These are phyloP conservation scores for Achroia grisella DNA, from an alignment of 1,140 invertebrate genomes.

Conservation along the genomic window DNA sequence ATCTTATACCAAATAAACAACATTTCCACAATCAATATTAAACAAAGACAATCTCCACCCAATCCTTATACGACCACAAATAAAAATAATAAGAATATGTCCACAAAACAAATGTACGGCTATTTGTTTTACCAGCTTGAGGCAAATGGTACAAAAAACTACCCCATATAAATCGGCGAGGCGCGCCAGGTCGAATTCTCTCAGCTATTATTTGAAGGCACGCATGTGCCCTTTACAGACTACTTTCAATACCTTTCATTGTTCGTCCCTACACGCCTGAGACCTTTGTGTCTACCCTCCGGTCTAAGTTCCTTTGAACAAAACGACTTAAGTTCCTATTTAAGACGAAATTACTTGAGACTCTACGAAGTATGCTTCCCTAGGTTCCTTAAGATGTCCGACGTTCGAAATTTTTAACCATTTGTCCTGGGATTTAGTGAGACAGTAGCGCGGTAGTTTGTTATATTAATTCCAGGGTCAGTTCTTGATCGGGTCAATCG, in stretches of 20 bases:
- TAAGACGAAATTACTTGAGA: neutral
- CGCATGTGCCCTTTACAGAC: slow-evolving; percentile 28
- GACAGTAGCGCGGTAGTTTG: no score
- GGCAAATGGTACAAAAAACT: slow-evolving; percentile 34
- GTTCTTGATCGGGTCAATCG: no score
- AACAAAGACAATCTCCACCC: no score
- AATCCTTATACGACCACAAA: no score
- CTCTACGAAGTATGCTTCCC: neutral
- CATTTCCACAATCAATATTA: no score
- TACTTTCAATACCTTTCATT: slow-evolving; percentile 29
- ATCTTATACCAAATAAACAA: no score
- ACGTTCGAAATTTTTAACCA: neutral
- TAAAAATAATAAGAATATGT: no score
- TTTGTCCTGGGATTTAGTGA: no score
- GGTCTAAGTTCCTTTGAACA: neutral
- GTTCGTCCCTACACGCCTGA: slow-evolving; percentile 16
- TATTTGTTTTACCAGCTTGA: slow-evolving; percentile 17
- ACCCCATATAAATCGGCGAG: slow-evolving; percentile 31
- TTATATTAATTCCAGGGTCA: no score
- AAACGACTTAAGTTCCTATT: slow-evolving; percentile 1
- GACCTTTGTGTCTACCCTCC: slow-evolving; percentile 24
- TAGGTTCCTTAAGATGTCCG: neutral
- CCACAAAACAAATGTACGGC: neutral
- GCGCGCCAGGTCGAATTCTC: slow-evolving; percentile 34
- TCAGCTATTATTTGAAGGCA: slow-evolving; percentile 47